Evolutionary conservation across 1,140 invertebrate genomes (phyloP).

Genomic region (Temnothorax nylanderi): DNA sequence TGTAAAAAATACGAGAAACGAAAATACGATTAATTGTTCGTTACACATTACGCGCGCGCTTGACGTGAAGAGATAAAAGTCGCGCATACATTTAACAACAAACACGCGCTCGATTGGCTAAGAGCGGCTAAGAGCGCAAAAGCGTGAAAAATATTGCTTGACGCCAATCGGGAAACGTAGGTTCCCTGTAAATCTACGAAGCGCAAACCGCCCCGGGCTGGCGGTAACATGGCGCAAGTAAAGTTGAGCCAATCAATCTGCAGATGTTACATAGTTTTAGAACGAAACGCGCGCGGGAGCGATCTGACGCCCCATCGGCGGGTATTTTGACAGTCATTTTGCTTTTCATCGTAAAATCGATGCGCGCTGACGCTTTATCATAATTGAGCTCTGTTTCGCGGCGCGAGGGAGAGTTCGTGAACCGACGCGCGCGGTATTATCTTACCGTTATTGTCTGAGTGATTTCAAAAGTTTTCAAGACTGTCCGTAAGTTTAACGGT

Average conservation of each 20-base stretch:
- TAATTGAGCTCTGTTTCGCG: constrained; percentile 24
- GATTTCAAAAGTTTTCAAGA: constrained; percentile 52
- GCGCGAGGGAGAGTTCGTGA: background rate
- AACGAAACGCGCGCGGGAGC: background rate
- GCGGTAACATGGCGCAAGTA: background rate
- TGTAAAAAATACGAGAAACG: background rate
- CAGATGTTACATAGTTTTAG: constrained; percentile 23
- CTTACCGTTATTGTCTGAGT: constrained; percentile 50
- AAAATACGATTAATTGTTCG: background rate
- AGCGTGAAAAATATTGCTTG: constrained; percentile 1
- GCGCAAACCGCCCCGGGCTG: background rate
- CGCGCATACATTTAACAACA: background rate
- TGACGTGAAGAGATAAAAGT: background rate
- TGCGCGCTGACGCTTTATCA: constrained; percentile 36
- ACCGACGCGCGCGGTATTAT: background rate
- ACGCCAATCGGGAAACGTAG: background rate
- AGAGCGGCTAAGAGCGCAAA: background rate
- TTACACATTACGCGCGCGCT: background rate
- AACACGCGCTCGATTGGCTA: background rate
- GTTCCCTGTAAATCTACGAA: constrained; percentile 24
- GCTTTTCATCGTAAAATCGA: constrained; percentile 25
- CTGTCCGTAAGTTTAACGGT: constrained; percentile 33
- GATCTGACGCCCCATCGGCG: background rate
- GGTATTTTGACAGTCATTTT: constrained; percentile 29
- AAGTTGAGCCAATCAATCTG: constrained; percentile 39